Evolutionary conservation across 2,113 vertebrate species (phyloP).

Genomic region (Azemiops feae): DNA sequence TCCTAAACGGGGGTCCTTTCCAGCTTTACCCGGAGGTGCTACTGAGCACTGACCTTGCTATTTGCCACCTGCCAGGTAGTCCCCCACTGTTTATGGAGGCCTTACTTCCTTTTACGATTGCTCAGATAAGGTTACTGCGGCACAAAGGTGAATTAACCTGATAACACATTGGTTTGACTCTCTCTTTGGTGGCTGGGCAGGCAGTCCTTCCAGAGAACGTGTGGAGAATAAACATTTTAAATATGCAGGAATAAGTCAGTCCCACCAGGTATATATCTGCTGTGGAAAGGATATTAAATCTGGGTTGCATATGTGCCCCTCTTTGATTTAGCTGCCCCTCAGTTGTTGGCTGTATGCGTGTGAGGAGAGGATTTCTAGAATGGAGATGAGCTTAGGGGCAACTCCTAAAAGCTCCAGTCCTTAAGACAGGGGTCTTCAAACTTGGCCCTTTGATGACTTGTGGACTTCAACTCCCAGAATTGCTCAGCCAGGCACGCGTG

Average conservation of each 20-base stretch:
- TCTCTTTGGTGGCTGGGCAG: background rate
- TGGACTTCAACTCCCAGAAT: too few relatives aligned
- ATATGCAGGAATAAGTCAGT: background rate
- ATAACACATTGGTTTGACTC: background rate
- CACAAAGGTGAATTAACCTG: background rate
- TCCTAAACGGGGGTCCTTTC: background rate
- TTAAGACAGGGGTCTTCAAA: background rate
- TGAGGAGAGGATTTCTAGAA: background rate
- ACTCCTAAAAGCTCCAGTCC: background rate
- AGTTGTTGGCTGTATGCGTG: background rate
- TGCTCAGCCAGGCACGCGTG: too few relatives aligned
- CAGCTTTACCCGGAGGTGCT: slow-evolving; percentile 1
- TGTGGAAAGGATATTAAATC: background rate
- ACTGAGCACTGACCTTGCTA: background rate
- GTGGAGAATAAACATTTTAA: background rate
- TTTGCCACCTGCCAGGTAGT: background rate
- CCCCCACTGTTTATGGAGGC: background rate
- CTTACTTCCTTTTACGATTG: background rate
- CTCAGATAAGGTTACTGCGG: background rate
- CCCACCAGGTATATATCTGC: background rate
- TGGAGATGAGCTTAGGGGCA: background rate
- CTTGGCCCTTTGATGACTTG: too few relatives aligned
- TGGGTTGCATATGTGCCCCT: background rate
- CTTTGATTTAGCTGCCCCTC: background rate
- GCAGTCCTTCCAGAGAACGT: background rate